Evolutionary conservation across 2,113 vertebrate species (phyloP).

Genomic region (Protomyctophum bolini): DNA sequence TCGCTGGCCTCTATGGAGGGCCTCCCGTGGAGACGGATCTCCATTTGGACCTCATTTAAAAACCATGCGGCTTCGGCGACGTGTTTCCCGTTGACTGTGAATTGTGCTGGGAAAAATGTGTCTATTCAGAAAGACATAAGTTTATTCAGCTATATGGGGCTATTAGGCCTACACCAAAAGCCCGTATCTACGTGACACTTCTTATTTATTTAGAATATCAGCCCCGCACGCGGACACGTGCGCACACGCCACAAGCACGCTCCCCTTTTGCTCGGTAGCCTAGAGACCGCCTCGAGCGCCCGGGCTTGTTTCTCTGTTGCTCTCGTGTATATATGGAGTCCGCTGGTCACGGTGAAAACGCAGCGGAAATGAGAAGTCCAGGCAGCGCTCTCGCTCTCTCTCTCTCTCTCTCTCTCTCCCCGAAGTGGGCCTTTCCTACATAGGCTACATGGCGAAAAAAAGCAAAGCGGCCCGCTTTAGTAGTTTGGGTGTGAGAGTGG

Average conservation of each 20-base stretch:
- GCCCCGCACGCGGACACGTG: conserved; percentile 2
- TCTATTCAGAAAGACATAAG: conserved; percentile 32
- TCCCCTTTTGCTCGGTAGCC: not conserved
- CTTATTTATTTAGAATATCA: conserved; percentile 19
- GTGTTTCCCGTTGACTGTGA: conserved; percentile 58
- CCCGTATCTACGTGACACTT: not conserved
- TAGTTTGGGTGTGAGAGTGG: conserved; percentile 57
- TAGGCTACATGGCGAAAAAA: conserved; percentile 53
- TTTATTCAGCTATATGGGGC: conserved; percentile 39
- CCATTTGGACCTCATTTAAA: conserved; percentile 65
- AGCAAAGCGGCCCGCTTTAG: conserved; percentile 48
- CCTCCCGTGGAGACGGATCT: conserved; percentile 55
- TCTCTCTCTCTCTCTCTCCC: conserved; percentile 10
- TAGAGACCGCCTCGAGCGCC: not conserved
- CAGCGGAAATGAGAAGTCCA: conserved; percentile 3
- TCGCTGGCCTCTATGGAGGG: conserved; percentile 38
- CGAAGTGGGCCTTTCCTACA: conserved; percentile 64
- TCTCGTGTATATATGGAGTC: conserved; percentile 35
- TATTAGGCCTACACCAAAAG: not conserved
- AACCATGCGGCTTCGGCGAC: conserved; percentile 24
- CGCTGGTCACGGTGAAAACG: conserved; percentile 46
- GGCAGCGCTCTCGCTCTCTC: conserved; percentile 32
- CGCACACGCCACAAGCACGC: conserved; percentile 11
- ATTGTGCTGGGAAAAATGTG: conserved; percentile 42
- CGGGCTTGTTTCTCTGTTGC: not conserved